phyloP scores from a whole-genome alignment of 1,140 invertebrate genomes.

The Hyposmocoma kahamanoa region DNA sequence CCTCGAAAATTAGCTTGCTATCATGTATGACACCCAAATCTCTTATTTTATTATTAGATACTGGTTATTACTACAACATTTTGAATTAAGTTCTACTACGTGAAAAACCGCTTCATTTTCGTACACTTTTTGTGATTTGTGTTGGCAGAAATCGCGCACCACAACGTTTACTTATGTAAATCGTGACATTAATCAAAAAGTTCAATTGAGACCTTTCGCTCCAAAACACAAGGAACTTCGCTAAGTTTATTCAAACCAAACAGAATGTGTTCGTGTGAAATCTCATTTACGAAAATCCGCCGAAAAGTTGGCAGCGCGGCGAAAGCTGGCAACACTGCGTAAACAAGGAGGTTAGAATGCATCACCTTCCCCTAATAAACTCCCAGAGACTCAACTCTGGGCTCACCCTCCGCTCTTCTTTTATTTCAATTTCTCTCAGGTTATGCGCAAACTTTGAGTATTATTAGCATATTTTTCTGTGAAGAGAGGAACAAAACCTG shows the following conservation, averaged over 20 bases:
- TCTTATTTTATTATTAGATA: no score
- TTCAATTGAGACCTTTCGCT: constrained; percentile 1
- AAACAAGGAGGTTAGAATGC: constrained; percentile 30
- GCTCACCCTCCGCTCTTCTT: constrained; percentile 33
- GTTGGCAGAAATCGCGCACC: not conserved
- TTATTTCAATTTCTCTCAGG: constrained; percentile 46
- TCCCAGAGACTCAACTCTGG: constrained; percentile 28
- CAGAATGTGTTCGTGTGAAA: constrained; percentile 37
- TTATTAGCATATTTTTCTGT: no score
- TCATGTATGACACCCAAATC: no score
- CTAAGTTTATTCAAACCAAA: constrained; percentile 41
- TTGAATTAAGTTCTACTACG: no score
- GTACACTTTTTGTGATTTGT: no score
- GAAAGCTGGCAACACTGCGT: constrained; percentile 32
- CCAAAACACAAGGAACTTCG: constrained; percentile 1
- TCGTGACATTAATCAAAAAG: constrained; percentile 1
- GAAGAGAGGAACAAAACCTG: no score
- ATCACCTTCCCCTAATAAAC: constrained; percentile 42
- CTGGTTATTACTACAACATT: no score
- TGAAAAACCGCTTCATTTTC: no score
- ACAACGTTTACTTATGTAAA: not conserved
- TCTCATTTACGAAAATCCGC: constrained; percentile 41
- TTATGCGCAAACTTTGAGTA: constrained; percentile 41
- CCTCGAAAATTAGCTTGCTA: no score
- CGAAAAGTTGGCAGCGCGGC: constrained; percentile 27